Evolutionary conservation across 2,797 vertebrate species (phyloP).

Genomic region (Platyrinchus mystaceus): DNA sequence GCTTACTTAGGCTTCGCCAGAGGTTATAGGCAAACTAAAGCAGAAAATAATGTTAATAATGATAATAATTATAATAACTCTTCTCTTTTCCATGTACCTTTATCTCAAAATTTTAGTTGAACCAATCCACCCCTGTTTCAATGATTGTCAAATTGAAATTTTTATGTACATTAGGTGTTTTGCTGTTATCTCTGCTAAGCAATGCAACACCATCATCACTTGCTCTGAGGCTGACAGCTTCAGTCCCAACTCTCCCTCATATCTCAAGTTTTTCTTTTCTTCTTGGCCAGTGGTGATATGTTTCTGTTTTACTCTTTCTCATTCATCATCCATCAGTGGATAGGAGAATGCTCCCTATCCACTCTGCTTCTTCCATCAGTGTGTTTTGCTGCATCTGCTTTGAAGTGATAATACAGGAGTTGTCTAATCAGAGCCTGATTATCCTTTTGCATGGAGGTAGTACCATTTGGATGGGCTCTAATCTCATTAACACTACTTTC

Average conservation of each 20-base stretch:
- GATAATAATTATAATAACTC: neutral
- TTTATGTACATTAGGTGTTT: neutral
- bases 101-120: neutral
- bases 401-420: neutral
- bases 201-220: neutral
- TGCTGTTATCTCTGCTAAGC: neutral
- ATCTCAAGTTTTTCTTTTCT: neutral
- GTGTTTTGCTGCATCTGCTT: neutral
- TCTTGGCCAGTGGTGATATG: neutral
- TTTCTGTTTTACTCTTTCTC: conserved; percentile 10
- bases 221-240: neutral
- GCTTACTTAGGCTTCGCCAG: neutral
- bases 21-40: neutral
- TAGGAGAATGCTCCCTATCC: neutral
- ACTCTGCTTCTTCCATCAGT: neutral
- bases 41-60: neutral
- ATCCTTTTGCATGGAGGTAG: neutral
- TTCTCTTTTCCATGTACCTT: neutral
- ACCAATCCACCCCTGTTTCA: neutral
- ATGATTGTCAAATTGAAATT: neutral
- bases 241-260: neutral
- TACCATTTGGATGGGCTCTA: neutral
- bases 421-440: neutral
- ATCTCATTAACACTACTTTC: neutral
- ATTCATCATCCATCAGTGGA: neutral